A percentile compares a stretch with the other conserved stretches of the same genome.
Evolutionary conservation across 2,888 invertebrate genomes (phyloP).

Genomic region (Anticlea derivata): DNA sequence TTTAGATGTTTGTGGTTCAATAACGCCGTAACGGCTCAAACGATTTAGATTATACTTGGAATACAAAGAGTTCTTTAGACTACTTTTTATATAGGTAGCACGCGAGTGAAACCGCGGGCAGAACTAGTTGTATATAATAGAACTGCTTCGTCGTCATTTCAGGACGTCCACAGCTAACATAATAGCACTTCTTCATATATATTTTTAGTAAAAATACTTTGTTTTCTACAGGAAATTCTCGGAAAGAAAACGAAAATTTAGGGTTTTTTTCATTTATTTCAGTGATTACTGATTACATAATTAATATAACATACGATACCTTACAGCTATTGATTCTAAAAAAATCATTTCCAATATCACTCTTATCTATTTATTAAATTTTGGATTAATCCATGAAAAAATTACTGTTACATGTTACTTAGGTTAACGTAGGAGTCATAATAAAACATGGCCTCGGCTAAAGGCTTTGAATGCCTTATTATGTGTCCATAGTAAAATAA

Average conservation of each 20-base stretch:
- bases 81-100: too few species aligned
- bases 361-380: slow-evolving; percentile 79
- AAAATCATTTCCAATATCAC: slow-evolving; percentile 84
- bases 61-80: too few species aligned
- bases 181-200: too few species aligned
- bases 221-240: neutral
- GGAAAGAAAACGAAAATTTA: slow-evolving; percentile 50
- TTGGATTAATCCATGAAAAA: slow-evolving; percentile 78
- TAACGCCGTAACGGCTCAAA: too few species aligned
- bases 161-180: too few species aligned
- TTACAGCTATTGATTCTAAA: slow-evolving; percentile 82
- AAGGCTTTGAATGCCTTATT: slow-evolving; percentile 23
- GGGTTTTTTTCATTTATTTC: slow-evolving; percentile 79
- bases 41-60: too few species aligned
- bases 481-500: slow-evolving; percentile 22
- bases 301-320: slow-evolving; percentile 81
- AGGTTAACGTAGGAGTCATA: slow-evolving; percentile 46
- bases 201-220: too few species aligned
- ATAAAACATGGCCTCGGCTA: slow-evolving; percentile 33
- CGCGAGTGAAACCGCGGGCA: too few species aligned
- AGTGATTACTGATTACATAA: slow-evolving; percentile 83
- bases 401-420: slow-evolving; percentile 60
- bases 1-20: too few species aligned
- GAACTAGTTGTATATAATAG: too few species aligned
- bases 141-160: too few species aligned